A percentile compares a stretch with the other conserved stretches of the same genome.
phyloP scores from a whole-genome alignment of 2,797 vertebrate species.

The Sebastes dallii region DNA sequence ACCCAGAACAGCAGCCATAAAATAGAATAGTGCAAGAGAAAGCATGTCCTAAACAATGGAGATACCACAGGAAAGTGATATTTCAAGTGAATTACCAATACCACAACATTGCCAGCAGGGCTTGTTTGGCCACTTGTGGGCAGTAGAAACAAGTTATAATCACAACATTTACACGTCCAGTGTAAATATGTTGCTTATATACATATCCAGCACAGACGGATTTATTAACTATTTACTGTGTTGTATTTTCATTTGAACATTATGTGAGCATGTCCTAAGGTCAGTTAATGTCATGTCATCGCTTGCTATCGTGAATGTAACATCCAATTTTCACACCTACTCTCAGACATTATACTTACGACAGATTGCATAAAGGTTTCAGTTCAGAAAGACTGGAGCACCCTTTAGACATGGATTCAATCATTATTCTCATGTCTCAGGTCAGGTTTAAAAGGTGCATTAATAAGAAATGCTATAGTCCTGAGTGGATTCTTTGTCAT shows the following conservation, averaged over 20 bases:
- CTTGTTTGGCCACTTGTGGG: neutral
- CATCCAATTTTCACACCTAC: neutral
- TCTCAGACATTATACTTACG: neutral
- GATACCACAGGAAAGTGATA: neutral
- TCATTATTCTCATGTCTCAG: neutral
- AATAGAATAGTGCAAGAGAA: neutral
- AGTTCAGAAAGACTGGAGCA: neutral
- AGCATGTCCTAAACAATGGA: neutral
- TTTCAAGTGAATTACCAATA: neutral
- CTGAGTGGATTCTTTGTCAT: neutral
- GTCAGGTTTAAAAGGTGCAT: neutral
- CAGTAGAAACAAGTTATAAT: neutral
- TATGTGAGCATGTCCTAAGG: neutral
- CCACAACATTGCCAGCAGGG: neutral
- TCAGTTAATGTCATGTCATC: neutral
- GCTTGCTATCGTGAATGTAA: neutral
- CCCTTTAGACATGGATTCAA: neutral
- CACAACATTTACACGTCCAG: neutral
- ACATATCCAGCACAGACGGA: neutral
- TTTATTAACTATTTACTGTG: neutral
- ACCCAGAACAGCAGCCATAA: neutral
- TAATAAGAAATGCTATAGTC: neutral
- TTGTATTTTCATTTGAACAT: neutral
- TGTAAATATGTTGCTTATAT: neutral
- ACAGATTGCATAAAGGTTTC: neutral